A percentile compares a stretch with the other conserved stretches of the same genome.
These are phyloP conservation scores for Cinclus mexicanus DNA, from an alignment of 2,113 vertebrate genomes.

Conservation along the genomic window DNA sequence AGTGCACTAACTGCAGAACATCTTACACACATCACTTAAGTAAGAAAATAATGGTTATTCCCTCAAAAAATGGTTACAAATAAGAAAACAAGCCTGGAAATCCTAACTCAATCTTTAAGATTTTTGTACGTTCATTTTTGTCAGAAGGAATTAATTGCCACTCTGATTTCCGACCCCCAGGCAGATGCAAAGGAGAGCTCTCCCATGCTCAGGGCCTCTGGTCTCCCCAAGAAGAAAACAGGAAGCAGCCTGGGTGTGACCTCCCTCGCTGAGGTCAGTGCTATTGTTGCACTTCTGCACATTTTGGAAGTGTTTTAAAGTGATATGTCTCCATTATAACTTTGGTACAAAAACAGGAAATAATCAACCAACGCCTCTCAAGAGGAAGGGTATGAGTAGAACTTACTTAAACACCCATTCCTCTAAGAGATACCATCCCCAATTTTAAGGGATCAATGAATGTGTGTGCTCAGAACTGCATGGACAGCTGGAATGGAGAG, in stretches of 20 bases:
- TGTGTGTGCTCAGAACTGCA: background rate
- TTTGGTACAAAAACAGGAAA: slow-evolving; percentile 74
- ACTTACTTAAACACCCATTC: background rate
- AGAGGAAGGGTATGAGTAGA: slow-evolving; percentile 57
- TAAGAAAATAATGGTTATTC: background rate
- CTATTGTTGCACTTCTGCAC: slow-evolving; percentile 70
- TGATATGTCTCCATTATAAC: slow-evolving; percentile 58
- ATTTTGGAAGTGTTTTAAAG: slow-evolving; percentile 72
- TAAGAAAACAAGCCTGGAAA: background rate
- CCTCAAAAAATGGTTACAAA: background rate
- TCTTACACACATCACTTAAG: background rate
- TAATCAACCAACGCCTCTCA: slow-evolving; percentile 63
- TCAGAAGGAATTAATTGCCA: background rate
- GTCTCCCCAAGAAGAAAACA: slow-evolving; percentile 70
- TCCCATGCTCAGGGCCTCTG: background rate
- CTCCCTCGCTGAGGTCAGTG: slow-evolving; percentile 57
- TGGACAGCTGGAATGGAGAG: background rate
- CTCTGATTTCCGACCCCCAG: background rate
- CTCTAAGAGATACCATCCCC: background rate
- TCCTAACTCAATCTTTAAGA: background rate
- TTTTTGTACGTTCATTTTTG: background rate
- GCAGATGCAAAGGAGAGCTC: background rate
- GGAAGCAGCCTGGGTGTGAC: slow-evolving; percentile 73
- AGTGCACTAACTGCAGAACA: background rate
- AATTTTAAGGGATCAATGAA: background rate